Conservation (phyloP, 2,888 invertebrate genomes). For the Eurois occulta region DNA sequence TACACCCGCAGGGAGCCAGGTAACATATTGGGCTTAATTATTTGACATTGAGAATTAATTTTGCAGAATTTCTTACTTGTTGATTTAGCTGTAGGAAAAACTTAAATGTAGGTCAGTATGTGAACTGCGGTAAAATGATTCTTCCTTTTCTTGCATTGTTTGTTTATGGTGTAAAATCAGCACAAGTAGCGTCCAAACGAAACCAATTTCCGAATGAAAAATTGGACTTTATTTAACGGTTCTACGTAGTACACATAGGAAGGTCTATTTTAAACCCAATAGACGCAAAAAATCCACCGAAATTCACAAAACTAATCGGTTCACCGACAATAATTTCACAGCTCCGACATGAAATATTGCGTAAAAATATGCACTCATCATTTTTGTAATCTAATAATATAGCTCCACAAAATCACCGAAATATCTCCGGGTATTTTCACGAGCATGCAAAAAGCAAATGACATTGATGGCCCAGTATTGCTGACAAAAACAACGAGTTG, state of each 20-base stretch:
- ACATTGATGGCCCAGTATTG: conserved; percentile 31
- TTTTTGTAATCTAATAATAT: conserved; percentile 2
- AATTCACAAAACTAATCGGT: background rate
- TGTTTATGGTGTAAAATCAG: background rate
- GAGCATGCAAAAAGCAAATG: conserved; percentile 1
- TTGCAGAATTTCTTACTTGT: conserved; percentile 22
- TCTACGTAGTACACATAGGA: background rate
- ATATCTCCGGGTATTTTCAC: conserved; percentile 2
- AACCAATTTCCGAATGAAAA: background rate
- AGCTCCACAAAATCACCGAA: background rate
- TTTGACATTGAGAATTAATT: conserved; percentile 56
- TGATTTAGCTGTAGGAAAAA: background rate
- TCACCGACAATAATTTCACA: conserved; percentile 3
- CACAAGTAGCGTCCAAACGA: background rate
- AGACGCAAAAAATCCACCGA: background rate
- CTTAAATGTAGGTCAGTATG: background rate
- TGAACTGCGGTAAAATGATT: background rate
- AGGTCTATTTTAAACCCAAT: background rate
- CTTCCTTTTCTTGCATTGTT: background rate
- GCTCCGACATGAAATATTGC: conserved; percentile 8
- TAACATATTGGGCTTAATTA: conserved; percentile 63
- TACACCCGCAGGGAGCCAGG: conserved; percentile 43
- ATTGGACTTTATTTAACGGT: background rate
- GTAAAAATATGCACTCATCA: background rate
- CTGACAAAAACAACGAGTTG: conserved; percentile 40